A percentile compares a stretch with the other conserved stretches of the same genome.
Evolutionary conservation across 2,113 vertebrate species (phyloP).

Genomic region (Coracopsis vasa): DNA sequence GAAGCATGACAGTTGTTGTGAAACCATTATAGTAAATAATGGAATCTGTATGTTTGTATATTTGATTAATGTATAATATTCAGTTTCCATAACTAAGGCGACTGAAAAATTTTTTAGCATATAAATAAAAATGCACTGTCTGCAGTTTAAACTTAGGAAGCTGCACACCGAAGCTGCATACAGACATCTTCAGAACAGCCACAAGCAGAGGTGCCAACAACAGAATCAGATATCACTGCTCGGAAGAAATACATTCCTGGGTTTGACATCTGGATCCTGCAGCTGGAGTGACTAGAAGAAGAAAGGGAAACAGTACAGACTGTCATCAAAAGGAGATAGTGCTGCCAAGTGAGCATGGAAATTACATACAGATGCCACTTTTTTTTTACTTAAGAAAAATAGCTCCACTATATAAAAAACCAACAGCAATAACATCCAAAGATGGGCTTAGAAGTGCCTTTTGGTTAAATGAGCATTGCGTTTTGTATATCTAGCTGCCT

Average conservation of each 20-base stretch:
- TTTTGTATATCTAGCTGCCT: background rate
- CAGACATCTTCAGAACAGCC: constrained; percentile 57
- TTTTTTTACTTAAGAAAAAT: constrained; percentile 69
- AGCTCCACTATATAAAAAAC: constrained; percentile 69
- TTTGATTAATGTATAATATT: constrained; percentile 28
- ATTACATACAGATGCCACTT: constrained; percentile 78
- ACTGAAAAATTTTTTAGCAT: constrained; percentile 8
- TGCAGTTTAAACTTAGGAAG: constrained; percentile 31
- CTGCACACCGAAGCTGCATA: background rate
- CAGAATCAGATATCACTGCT: constrained; percentile 64
- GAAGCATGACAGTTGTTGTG: background rate
- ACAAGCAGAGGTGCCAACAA: constrained; percentile 52
- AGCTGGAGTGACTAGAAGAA: constrained; percentile 76
- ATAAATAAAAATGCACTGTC: constrained; percentile 13
- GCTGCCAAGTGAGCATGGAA: constrained; percentile 78
- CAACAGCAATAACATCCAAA: constrained; percentile 53
- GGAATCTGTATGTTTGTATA: background rate
- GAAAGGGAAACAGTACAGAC: constrained; percentile 72
- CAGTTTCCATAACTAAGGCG: constrained; percentile 54
- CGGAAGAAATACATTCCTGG: constrained; percentile 60
- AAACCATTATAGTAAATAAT: constrained; percentile 23
- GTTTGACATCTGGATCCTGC: constrained; percentile 76
- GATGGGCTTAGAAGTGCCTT: constrained; percentile 74
- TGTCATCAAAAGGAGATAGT: constrained; percentile 75
- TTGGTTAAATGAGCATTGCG: constrained; percentile 48